These are phyloP conservation scores for Paralichthys olivaceus DNA, from an alignment of 2,113 vertebrate species.

Conservation along the genomic window DNA sequence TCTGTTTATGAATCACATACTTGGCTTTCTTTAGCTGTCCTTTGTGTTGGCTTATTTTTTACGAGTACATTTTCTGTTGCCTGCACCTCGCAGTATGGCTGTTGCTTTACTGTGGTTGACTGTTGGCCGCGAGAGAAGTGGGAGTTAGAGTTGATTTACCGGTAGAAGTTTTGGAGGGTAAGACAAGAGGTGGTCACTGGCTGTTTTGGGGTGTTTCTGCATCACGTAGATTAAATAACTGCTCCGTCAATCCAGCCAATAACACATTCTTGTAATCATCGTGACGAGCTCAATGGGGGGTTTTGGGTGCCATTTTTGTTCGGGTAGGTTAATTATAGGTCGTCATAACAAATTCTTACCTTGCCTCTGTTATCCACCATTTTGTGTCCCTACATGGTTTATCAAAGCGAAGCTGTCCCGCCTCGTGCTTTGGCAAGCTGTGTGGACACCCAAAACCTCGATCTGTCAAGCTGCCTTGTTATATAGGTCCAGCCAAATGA, in stretches of 20 bases:
- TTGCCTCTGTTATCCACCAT: constrained; percentile 55
- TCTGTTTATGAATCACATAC: constrained; percentile 47
- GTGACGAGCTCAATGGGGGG: not conserved
- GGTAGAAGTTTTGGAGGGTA: constrained; percentile 45
- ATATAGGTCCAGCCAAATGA: constrained; percentile 55
- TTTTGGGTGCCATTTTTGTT: constrained; percentile 16
- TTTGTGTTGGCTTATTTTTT: constrained; percentile 60
- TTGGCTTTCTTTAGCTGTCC: constrained; percentile 57
- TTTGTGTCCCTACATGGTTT: constrained; percentile 56
- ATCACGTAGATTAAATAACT: not conserved
- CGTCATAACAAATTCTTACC: constrained; percentile 34
- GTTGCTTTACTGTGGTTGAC: constrained; percentile 65
- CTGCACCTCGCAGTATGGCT: constrained; percentile 61
- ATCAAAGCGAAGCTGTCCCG: constrained; percentile 48
- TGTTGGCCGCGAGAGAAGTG: constrained; percentile 55
- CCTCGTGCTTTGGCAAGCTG: constrained; percentile 64
- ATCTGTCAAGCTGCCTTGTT: constrained; percentile 41
- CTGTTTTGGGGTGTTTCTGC: not conserved
- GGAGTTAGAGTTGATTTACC: constrained; percentile 22
- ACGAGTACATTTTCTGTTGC: constrained; percentile 61
- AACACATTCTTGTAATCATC: not conserved
- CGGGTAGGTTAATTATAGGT: constrained; percentile 9
- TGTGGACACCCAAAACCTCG: constrained; percentile 48
- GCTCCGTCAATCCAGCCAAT: not conserved
- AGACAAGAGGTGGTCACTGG: constrained; percentile 34